phyloP scores from a whole-genome alignment of 2,113 vertebrate genomes.

The Scatophagus argus region DNA sequence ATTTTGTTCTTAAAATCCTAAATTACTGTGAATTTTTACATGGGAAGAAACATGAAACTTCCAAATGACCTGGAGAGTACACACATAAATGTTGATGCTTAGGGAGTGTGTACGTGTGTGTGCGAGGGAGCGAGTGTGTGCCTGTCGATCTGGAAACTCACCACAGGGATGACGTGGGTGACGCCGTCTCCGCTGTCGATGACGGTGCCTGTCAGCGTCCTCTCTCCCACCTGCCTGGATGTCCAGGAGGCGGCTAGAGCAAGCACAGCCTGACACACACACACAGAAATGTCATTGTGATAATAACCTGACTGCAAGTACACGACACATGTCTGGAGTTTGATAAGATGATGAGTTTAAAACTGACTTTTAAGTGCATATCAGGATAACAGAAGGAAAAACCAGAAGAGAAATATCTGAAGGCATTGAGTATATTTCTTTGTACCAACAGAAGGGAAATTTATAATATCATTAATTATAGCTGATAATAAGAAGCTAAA shows the following conservation, averaged over 20 bases:
- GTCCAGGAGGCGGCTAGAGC: slow-evolving; percentile 99
- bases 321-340: not conserved
- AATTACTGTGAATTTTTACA: not conserved
- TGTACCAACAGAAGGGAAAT: too few species aligned
- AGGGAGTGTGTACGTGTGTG: not conserved
- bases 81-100: too few species aligned
- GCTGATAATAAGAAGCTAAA: too few species aligned
- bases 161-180: slow-evolving; percentile 98
- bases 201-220: slow-evolving; percentile 95
- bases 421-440: too few species aligned
- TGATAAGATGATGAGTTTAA: not conserved
- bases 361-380: not conserved
- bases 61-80: too few species aligned
- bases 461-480: too few species aligned
- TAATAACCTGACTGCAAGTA: not conserved
- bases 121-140: not conserved
- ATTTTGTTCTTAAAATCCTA: too few species aligned
- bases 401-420: not conserved
- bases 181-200: slow-evolving; percentile 99
- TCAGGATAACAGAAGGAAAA: not conserved
- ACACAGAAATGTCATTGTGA: not conserved
- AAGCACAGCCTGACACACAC: slow-evolving; percentile 89
- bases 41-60: not conserved
- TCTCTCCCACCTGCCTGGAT: slow-evolving; percentile 96
- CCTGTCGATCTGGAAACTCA: slow-evolving; percentile 76